Base-by-base conservation (phyloP, 2,888 invertebrate genomes). In the Teleiodes luculella region DNA sequence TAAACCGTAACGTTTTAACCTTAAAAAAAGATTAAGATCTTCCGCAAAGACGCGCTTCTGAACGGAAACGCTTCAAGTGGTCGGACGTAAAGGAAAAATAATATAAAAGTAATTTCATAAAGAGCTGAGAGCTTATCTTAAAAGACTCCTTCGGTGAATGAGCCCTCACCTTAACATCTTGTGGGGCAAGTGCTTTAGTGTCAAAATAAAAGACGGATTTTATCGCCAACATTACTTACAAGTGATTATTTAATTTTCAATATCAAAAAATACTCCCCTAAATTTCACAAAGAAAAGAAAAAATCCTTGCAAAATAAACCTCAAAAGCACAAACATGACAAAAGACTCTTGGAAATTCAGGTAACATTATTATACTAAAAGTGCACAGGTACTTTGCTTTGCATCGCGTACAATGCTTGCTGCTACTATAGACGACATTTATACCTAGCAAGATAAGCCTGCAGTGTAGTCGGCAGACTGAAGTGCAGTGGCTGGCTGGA, bases 391-490 rank as follows among this genome's bases (percentile, higher is more conserved):
- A 65, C 67, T 69, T 63, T 66, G 66, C 74, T 75, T 74, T 74
- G 77, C 72, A 63, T 69, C 55, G 59, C 61, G 61, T 78, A 82
- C 83, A 85, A 78, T 77, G 74, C 78, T 70, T 65, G 70, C 67
- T 73, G 60, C 60, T 4, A 57, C 60, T 67, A 54, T 64, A 65
- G 55, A 61, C 62, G 61, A 63, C 65, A 36, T 28, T 66, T 74
- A 65, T 72, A 72, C 67, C 66, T 67, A 65, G 64, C 61, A 68
- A 72, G 76, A 74, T 67, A 72, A 70, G 65, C 64, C 72, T 70
- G 80, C 81, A 74, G 76, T 85, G 83, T 77, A 82, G 76, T 64
- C 69, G 66, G 66, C 67, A 71, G 76, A 76, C 74, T 74, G 72
- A 65, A 74, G 72, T 66, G 66, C 68, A 66, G 68, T 68, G 70